Percentiles rank a stretch among this genome's conserved stretches.
phyloP scores from a whole-genome alignment of 2,113 vertebrate species.

The Colistium nudipinnis region DNA sequence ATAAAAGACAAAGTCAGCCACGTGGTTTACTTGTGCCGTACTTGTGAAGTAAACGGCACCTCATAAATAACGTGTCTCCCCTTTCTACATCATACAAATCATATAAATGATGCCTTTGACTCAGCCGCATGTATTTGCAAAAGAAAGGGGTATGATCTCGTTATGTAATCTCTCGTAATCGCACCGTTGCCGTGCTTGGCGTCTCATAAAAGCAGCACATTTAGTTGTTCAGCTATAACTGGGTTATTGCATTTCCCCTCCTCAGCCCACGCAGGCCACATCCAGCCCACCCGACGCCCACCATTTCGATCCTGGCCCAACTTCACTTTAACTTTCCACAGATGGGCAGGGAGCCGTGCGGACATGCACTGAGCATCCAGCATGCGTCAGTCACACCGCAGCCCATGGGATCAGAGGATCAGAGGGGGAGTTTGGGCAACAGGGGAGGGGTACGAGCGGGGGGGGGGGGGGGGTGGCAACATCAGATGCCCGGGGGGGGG shows the following conservation, averaged over 20 bases:
- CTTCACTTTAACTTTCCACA: conserved; percentile 69
- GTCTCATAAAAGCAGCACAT: conserved; percentile 49
- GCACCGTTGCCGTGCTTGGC: conserved; percentile 1
- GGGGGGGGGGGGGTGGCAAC: conserved; percentile 15
- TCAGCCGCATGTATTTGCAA: conserved; percentile 4
- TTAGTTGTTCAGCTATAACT: conserved; percentile 44
- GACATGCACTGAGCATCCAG: conserved; percentile 24
- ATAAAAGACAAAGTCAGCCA: conserved; percentile 18
- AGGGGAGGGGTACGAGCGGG: conserved; percentile 11
- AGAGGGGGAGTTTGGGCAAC: conserved; percentile 35
- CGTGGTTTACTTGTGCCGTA: neutral
- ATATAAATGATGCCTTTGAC: conserved; percentile 17
- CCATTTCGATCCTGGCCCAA: conserved; percentile 53
- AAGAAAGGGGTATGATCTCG: conserved; percentile 8
- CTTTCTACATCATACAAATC: conserved; percentile 1
- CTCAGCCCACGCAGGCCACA: conserved; percentile 64
- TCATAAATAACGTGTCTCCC: conserved; percentile 14
- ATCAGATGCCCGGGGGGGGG: conserved; percentile 20
- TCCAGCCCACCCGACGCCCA: conserved; percentile 67
- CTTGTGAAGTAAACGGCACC: conserved; percentile 3
- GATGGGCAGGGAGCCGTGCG: conserved; percentile 50
- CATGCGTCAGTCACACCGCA: conserved; percentile 60
- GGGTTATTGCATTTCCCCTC: conserved; percentile 63
- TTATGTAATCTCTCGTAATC: conserved; percentile 37
- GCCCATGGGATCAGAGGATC: conserved; percentile 27